Base-by-base conservation (phyloP, 1,140 invertebrate species). In the Bombus impatiens region DNA sequence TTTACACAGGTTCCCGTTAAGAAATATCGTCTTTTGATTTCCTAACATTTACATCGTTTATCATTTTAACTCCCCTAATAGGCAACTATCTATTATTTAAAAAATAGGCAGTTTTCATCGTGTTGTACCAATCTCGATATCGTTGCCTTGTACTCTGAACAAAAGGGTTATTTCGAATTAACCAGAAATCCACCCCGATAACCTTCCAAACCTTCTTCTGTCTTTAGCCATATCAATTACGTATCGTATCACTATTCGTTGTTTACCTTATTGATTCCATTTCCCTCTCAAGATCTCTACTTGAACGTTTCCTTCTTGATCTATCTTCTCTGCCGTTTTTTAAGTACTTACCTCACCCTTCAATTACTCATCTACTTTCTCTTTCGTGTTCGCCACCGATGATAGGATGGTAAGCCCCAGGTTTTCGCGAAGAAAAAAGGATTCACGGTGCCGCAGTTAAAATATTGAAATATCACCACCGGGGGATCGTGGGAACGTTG, bases 141-240 rank as follows among this genome's bases (percentile, higher is more conserved):
- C 65, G 65, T 44, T 59, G 82, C 28, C 70, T 44, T 67, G 84
- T 88, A 78, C 83, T 88, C 35, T 76, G n/a, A 83, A 15, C 10
- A 40, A 53, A 53, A 8, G 6, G 47, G 81, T 86, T 88, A 81
- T 74, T 87, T 4, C 80, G 68, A 89, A 89, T 89, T 89, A 84
- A 53, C 77, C 47, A 40, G 74, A 65, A 84, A 88, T 84, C 72
- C 72, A 35, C 62, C 72, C 47, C 40, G 67, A 81, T 77, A 82
- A 70, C 12, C 59, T 44, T 12, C 47, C 37, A 28, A 53, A 35
- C 65, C 35, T 47, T n/a, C 37, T 28, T 32, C 15, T 9, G 59
- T 28, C n/a, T 22, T 81, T 42, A 42, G 47, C 47, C 47, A 22
- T 53, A 53, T 53, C 47, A 22, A 53, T 53, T 53, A 53, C 47